These are phyloP conservation scores for Rhinolophus sinicus DNA, from an alignment of 2,113 vertebrate species.

Conservation along the genomic window DNA sequence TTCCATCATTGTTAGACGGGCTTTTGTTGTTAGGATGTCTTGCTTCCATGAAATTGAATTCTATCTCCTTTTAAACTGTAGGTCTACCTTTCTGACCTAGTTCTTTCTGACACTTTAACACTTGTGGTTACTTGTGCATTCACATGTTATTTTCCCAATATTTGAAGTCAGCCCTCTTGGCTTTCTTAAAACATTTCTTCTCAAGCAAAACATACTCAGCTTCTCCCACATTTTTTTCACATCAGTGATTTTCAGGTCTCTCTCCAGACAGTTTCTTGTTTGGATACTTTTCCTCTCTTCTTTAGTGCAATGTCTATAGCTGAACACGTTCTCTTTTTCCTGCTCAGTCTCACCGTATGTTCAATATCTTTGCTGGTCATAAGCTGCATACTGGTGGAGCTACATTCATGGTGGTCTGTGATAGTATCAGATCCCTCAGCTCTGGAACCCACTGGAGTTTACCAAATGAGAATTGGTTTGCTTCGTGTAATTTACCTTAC, in stretches of 20 bases:
- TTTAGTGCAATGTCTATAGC: background rate
- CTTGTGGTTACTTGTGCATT: background rate
- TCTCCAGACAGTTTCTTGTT: background rate
- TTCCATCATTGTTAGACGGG: background rate
- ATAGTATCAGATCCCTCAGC: background rate
- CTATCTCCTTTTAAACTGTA: background rate
- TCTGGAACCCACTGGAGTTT: slow-evolving; percentile 12
- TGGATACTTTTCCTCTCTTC: background rate
- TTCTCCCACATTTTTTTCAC: background rate
- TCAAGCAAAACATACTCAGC: background rate
- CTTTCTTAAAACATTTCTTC: slow-evolving; percentile 1
- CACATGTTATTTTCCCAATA: background rate
- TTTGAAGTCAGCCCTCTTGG: background rate
- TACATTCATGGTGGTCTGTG: background rate
- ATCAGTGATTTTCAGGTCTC: background rate
- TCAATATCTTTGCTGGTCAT: background rate
- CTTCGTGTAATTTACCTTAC: slow-evolving; percentile 38
- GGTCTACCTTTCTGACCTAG: background rate
- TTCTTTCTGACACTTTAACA: background rate
- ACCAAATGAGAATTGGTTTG: background rate
- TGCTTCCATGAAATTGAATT: background rate
- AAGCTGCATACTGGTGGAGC: background rate
- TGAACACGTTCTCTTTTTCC: background rate
- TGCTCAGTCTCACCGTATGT: background rate
- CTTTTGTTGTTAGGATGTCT: background rate